Conservation (phyloP, 2,797 vertebrate genomes). For the Lophius americanus region DNA sequence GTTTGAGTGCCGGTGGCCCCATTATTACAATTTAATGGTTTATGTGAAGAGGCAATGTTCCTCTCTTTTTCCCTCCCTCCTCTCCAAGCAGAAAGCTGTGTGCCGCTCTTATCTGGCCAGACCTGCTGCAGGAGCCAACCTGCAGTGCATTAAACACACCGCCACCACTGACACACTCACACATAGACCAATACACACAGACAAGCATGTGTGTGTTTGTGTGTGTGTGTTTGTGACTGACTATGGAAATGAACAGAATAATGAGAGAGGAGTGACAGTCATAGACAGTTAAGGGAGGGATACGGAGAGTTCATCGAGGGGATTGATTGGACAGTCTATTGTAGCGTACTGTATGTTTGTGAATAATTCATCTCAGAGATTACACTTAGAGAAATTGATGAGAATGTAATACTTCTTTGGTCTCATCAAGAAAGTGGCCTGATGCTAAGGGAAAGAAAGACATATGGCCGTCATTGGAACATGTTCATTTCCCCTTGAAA, state of each 20-base stretch:
- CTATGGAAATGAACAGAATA: slow-evolving; percentile 74
- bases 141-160: slow-evolving; percentile 82
- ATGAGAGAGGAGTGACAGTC: slow-evolving; percentile 61
- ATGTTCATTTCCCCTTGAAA: slow-evolving; percentile 19
- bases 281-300: slow-evolving; percentile 50
- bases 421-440: slow-evolving; percentile 35
- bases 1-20: slow-evolving; percentile 70
- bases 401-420: slow-evolving; percentile 22
- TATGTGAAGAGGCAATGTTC: slow-evolving; percentile 74
- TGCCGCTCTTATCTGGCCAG: slow-evolving; percentile 82
- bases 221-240: slow-evolving; percentile 26
- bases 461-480: slow-evolving; percentile 7
- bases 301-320: slow-evolving; percentile 63
- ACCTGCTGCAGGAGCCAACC: slow-evolving; percentile 83
- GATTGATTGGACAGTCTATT: slow-evolving; percentile 59
- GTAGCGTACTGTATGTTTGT: slow-evolving; percentile 53
- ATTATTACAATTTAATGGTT: slow-evolving; percentile 78
- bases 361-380: slow-evolving; percentile 57
- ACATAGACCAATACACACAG: slow-evolving; percentile 37
- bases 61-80: slow-evolving; percentile 40
- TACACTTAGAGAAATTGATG: slow-evolving; percentile 42
- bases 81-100: slow-evolving; percentile 71
- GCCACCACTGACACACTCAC: slow-evolving; percentile 33
- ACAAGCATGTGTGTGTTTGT: slow-evolving; percentile 22
- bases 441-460: slow-evolving; percentile 37